These are phyloP conservation scores for Spodoptera frugiperda DNA, from an alignment of 1,140 invertebrate species.

Conservation along the genomic window DNA sequence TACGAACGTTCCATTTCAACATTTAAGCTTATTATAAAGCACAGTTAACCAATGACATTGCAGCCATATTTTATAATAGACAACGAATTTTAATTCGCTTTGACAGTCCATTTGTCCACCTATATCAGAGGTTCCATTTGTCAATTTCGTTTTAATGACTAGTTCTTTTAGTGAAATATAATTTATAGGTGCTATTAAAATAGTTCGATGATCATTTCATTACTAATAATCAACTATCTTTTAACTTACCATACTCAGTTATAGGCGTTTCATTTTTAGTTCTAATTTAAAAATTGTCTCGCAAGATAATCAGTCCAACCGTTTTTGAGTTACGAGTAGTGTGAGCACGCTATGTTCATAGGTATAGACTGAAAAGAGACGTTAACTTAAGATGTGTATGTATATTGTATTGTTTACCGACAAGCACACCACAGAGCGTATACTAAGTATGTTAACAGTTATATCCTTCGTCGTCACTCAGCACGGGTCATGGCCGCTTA, in stretches of 20 bases:
- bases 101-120: slow-evolving; percentile 24
- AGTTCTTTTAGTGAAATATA: slow-evolving; percentile 1
- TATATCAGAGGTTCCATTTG: slow-evolving; percentile 30
- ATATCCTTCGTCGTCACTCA: slow-evolving; percentile 58
- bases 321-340: too few species aligned
- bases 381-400: not conserved
- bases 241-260: too few species aligned
- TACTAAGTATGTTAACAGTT: slow-evolving; percentile 50
- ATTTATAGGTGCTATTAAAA: slow-evolving; percentile 28
- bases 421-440: slow-evolving; percentile 14
- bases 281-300: too few species aligned
- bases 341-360: too few species aligned
- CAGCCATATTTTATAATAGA: not conserved
- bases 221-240: not conserved
- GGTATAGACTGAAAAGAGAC: not conserved
- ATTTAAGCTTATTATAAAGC: not conserved
- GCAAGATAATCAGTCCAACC: too few species aligned
- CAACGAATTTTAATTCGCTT: slow-evolving; percentile 27
- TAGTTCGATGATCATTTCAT: not conserved
- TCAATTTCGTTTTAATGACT: slow-evolving; percentile 21
- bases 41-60: not conserved
- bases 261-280: too few species aligned
- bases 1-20: slow-evolving; percentile 3
- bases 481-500: slow-evolving; percentile 84
- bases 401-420: slow-evolving; percentile 24